These are phyloP conservation scores for Drosophila trapezifrons DNA, from an alignment of 1,140 invertebrate genomes.

Conservation along the genomic window DNA sequence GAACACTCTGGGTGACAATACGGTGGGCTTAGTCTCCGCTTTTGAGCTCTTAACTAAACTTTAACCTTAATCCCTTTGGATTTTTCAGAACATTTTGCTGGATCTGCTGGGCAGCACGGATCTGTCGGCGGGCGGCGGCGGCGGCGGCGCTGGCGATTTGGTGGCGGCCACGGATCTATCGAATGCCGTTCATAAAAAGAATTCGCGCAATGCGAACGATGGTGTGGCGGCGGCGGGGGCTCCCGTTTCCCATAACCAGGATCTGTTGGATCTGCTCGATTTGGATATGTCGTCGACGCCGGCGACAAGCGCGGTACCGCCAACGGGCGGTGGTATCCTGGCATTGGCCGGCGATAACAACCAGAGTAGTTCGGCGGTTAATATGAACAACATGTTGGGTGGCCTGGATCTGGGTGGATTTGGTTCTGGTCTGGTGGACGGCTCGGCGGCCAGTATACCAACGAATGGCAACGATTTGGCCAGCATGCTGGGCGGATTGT, in stretches of 20 bases:
- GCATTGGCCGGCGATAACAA: conserved; percentile 34
- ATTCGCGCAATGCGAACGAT: conserved; percentile 85
- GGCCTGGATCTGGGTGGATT: conserved; percentile 68
- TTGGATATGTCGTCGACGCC: conserved; percentile 86
- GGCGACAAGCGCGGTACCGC: conserved; percentile 48
- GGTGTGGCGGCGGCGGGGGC: conserved; percentile 37
- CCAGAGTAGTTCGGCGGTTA: conserved; percentile 41
- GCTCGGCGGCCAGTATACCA: conserved; percentile 51
- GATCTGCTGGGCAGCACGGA: conserved; percentile 90
- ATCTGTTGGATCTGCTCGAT: conserved; percentile 93
- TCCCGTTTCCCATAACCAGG: conserved; percentile 88
- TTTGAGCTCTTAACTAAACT: background rate
- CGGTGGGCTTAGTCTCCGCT: conserved; percentile 42
- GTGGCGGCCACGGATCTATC: conserved; percentile 76
- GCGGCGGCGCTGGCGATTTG: conserved; percentile 53
- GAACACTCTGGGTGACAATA: conserved; percentile 79
- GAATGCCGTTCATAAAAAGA: conserved; percentile 83
- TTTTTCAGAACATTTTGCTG: conserved; percentile 90
- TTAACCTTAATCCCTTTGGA: conserved; percentile 25
- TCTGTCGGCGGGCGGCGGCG: conserved; percentile 85
- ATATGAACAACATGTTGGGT: conserved; percentile 70
- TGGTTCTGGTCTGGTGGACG: conserved; percentile 46
- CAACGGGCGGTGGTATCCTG: conserved; percentile 26
- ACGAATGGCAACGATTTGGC: conserved; percentile 81
- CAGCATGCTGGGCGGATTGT: conserved; percentile 63